These are phyloP conservation scores for Holacanthus passer DNA, from an alignment of 2,113 vertebrate species.

Conservation along the genomic window DNA sequence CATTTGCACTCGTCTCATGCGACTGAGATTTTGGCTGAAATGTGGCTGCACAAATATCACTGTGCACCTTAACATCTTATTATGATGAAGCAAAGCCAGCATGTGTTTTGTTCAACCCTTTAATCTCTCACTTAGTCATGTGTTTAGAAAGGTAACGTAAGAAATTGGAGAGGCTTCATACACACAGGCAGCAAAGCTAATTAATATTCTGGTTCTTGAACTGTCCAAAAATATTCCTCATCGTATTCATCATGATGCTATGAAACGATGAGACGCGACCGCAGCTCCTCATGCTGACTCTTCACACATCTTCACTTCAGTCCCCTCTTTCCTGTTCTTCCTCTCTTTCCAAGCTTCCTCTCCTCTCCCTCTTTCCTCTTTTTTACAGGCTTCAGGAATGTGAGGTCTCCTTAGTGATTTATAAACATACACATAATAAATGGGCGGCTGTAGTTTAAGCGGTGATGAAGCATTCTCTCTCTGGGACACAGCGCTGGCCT, in stretches of 20 bases:
- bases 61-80: background rate
- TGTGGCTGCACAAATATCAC: background rate
- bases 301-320: slow-evolving; percentile 49
- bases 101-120: background rate
- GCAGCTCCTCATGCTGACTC: slow-evolving; percentile 43
- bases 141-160: background rate
- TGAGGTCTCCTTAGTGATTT: slow-evolving; percentile 92
- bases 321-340: slow-evolving; percentile 30
- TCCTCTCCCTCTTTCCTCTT: slow-evolving; percentile 30
- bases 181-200: background rate
- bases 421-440: slow-evolving; percentile 98
- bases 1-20: slow-evolving; percentile 34
- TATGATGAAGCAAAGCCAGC: background rate
- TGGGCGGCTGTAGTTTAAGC: slow-evolving; percentile 93
- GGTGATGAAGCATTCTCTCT: slow-evolving; percentile 92
- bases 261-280: slow-evolving; percentile 31
- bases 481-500: slow-evolving; percentile 85
- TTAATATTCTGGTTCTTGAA: background rate
- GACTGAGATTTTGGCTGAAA: slow-evolving; percentile 10
- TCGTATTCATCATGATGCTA: background rate
- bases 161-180: background rate
- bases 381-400: slow-evolving; percentile 85
- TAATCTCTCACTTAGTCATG: background rate
- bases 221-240: slow-evolving; percentile 3
- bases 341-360: slow-evolving; percentile 38